phyloP scores from a whole-genome alignment of 1,140 invertebrate species.

The Formica exsecta region DNA sequence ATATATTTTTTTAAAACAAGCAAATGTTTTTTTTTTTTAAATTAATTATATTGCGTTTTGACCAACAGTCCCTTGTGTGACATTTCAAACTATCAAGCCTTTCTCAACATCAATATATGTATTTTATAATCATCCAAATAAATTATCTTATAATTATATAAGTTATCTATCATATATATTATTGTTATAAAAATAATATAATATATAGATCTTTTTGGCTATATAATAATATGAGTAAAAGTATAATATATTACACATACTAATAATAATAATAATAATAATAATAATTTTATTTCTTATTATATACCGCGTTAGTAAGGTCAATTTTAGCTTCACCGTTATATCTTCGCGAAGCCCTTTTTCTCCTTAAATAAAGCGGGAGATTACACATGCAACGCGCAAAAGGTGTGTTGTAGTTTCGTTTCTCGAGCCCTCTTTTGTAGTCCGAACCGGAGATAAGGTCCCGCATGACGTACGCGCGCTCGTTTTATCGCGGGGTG shows the following conservation, averaged over 20 bases:
- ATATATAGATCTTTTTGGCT: not conserved
- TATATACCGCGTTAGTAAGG: not conserved
- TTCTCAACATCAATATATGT: constrained; percentile 4
- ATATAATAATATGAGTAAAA: not conserved
- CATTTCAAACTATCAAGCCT: constrained; percentile 6
- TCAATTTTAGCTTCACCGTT: not conserved
- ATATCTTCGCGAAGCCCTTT: not conserved
- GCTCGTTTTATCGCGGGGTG: constrained; percentile 52
- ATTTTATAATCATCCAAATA: not conserved
- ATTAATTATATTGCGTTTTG: not conserved
- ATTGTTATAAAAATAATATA: no score
- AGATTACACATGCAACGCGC: not conserved
- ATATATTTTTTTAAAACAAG: not conserved
- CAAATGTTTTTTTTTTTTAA: not conserved
- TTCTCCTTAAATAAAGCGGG: no score
- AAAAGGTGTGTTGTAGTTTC: not conserved
- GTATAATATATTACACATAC: not conserved
- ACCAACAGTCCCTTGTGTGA: not conserved
- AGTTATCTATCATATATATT: no score
- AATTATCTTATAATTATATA: no score
- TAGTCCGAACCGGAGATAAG: constrained; percentile 44
- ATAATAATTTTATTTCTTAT: not conserved
- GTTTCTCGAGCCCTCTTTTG: not conserved
- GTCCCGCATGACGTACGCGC: constrained; percentile 28
- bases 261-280: no score